Conservation (phyloP, 1,140 invertebrate genomes). For the Cydia splendana region DNA sequence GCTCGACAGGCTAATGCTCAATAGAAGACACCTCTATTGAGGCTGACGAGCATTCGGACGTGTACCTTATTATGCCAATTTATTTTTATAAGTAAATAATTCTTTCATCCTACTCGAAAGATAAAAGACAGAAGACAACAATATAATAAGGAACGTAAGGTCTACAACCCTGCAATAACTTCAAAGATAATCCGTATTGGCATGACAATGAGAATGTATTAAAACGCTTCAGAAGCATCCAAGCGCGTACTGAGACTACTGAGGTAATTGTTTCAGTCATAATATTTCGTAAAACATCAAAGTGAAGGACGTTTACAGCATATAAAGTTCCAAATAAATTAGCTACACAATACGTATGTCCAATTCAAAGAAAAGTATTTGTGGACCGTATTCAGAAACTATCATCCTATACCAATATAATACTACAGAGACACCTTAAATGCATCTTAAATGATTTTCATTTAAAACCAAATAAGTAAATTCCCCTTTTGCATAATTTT, state of each 20-base stretch:
- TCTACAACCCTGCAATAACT: neutral
- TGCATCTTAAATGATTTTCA: neutral
- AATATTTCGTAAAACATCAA: constrained; percentile 16
- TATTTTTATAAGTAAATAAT: too few species aligned
- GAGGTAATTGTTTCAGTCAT: neutral
- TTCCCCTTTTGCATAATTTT: too few species aligned
- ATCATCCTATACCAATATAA: neutral
- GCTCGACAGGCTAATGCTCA: too few species aligned
- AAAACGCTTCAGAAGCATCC: neutral
- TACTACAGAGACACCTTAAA: neutral
- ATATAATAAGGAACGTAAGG: neutral
- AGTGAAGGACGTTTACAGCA: neutral
- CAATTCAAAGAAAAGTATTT: constrained; percentile 3
- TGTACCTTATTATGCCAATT: too few species aligned
- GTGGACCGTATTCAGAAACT: neutral
- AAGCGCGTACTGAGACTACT: neutral
- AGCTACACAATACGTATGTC: constrained; percentile 7
- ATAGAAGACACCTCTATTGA: too few species aligned
- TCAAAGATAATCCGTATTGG: neutral
- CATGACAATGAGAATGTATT: neutral
- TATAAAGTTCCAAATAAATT: constrained; percentile 27
- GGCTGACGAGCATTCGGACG: too few species aligned
- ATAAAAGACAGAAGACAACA: neutral
- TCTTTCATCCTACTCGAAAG: neutral
- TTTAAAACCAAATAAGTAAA: too few species aligned